These are phyloP conservation scores for Rhinolophus ferrumequinum DNA, from an alignment of 2,113 vertebrate species.

Conservation along the genomic window DNA sequence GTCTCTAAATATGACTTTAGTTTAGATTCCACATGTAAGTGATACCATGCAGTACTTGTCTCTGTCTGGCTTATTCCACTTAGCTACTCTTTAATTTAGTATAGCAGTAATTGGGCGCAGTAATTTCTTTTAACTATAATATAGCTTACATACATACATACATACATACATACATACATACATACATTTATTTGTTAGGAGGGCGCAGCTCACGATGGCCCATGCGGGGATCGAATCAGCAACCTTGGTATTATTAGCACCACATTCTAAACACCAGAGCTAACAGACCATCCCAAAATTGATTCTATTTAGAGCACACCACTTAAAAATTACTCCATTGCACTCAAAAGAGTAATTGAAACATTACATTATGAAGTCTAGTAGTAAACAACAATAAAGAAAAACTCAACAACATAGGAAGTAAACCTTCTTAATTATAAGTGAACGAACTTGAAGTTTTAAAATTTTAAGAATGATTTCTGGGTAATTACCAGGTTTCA, in stretches of 20 bases:
- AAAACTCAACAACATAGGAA: neutral
- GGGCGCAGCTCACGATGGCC: no score
- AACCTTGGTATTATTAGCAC: no score
- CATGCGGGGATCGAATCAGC: no score
- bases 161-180: no score
- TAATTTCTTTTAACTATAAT: slow-evolving; percentile 9
- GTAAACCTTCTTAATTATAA: neutral
- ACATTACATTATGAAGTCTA: neutral
- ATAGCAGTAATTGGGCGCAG: neutral
- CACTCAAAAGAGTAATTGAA: neutral
- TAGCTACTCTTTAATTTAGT: neutral
- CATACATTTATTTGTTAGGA: no score
- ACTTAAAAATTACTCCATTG: neutral
- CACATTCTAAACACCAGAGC: no score
- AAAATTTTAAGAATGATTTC: slow-evolving; percentile 23
- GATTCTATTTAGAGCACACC: neutral
- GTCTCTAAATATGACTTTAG: neutral
- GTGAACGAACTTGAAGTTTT: neutral
- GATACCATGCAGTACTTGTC: neutral
- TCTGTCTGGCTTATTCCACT: neutral
- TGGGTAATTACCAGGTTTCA: neutral
- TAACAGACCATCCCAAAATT: no score
- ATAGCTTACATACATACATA: neutral
- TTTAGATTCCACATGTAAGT: neutral
- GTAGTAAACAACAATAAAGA: neutral